phyloP scores from a whole-genome alignment of 2,797 vertebrate genomes.

The Fistularia commersonii region DNA sequence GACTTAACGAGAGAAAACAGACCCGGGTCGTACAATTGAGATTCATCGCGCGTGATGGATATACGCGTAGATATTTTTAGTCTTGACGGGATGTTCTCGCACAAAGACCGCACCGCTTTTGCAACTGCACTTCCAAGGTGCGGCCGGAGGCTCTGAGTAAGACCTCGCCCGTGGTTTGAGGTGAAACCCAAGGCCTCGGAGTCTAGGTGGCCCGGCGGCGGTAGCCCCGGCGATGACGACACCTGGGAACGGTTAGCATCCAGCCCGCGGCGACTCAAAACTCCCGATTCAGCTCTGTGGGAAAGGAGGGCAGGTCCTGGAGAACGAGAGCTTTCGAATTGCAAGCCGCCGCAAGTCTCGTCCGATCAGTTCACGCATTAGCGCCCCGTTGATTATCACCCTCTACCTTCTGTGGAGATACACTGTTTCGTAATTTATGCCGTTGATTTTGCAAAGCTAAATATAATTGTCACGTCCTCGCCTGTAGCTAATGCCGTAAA shows the following conservation, averaged over 20 bases:
- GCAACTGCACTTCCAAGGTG: slow-evolving; percentile 32
- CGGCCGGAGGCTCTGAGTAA: slow-evolving; percentile 25
- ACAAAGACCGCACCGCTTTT: slow-evolving; percentile 23
- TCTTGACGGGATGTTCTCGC: slow-evolving; percentile 21
- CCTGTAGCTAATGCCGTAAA: too few relatives aligned
- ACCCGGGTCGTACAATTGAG: slow-evolving; percentile 23
- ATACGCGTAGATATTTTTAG: slow-evolving; percentile 26
- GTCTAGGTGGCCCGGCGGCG: slow-evolving; percentile 60
- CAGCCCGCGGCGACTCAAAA: slow-evolving; percentile 49
- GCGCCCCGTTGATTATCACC: slow-evolving; percentile 11
- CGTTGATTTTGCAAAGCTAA: too few relatives aligned
- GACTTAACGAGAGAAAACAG: slow-evolving; percentile 54
- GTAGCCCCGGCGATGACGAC: slow-evolving; percentile 45
- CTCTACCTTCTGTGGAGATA: too few relatives aligned
- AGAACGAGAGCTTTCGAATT: slow-evolving; percentile 44
- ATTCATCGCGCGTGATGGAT: slow-evolving; percentile 23
- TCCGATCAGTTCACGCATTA: slow-evolving; percentile 41
- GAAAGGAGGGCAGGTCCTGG: slow-evolving; percentile 45
- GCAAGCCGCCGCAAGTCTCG: slow-evolving; percentile 38
- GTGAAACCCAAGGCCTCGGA: slow-evolving; percentile 46
- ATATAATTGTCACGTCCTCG: too few relatives aligned
- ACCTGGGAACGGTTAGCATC: slow-evolving; percentile 71
- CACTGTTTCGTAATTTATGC: too few relatives aligned
- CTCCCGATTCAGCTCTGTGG: slow-evolving; percentile 66
- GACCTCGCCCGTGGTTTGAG: slow-evolving; percentile 41